Evolutionary conservation across 2,113 vertebrate species (phyloP).

Genomic region (Montifringilla adamsi): DNA sequence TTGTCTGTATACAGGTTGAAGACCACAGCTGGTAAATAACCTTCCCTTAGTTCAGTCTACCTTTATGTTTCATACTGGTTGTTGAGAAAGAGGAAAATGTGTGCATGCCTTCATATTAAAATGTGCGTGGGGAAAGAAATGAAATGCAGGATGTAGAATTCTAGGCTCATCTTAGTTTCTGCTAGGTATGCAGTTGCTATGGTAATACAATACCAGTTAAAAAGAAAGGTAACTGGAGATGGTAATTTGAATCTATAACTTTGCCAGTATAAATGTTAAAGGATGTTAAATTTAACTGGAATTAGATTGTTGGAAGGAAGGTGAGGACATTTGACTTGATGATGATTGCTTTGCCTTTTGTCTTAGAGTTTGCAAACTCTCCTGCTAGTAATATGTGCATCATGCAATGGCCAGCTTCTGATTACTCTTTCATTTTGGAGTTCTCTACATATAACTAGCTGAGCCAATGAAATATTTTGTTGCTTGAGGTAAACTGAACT

Average conservation of each 20-base stretch:
- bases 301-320: neutral
- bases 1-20: neutral
- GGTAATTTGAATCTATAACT: neutral
- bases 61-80: neutral
- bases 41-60: neutral
- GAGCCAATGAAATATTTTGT: neutral
- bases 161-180: neutral
- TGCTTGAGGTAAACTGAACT: neutral
- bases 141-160: neutral
- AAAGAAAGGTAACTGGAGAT: neutral
- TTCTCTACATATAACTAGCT: neutral
- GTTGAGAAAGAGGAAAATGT: neutral
- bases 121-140: neutral
- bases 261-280: neutral
- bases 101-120: neutral
- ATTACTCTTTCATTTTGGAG: neutral
- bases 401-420: neutral
- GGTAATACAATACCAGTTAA: neutral
- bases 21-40: neutral
- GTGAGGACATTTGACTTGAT: neutral
- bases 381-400: neutral
- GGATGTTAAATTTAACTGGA: neutral
- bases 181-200: neutral
- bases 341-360: neutral
- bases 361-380: neutral